phyloP scores from a whole-genome alignment of 2,888 invertebrate species.

The Pseudococcus viburni region DNA sequence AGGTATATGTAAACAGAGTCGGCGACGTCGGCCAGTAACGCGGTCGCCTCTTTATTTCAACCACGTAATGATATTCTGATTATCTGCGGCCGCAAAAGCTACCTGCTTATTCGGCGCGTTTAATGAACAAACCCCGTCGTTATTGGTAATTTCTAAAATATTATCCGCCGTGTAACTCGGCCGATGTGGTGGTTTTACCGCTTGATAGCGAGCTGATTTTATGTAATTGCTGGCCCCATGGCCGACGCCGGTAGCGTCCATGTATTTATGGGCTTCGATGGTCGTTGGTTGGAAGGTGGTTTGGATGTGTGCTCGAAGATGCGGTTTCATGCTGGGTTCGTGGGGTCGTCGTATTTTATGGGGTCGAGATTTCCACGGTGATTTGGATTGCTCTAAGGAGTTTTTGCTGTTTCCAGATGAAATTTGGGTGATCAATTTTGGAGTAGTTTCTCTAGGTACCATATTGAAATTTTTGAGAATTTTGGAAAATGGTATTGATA shows the following conservation, averaged over 20 bases:
- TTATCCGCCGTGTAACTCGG: not conserved
- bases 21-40: not conserved
- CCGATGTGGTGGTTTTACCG: not conserved
- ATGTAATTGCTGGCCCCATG: not conserved
- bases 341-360: too few relatives aligned
- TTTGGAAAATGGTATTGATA: too few relatives aligned
- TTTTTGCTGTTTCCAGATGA: too few relatives aligned
- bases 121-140: conserved; percentile 27
- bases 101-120: not conserved
- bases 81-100: conserved; percentile 18
- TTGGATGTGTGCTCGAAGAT: too few relatives aligned
- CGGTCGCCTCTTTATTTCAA: not conserved
- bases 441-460: too few relatives aligned
- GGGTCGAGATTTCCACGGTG: too few relatives aligned
- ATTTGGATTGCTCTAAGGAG: too few relatives aligned
- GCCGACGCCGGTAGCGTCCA: not conserved
- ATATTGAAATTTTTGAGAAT: too few relatives aligned
- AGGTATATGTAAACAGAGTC: not conserved
- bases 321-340: too few relatives aligned
- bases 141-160: conserved; percentile 25
- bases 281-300: too few relatives aligned
- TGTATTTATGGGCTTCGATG: not conserved
- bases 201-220: not conserved
- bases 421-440: too few relatives aligned
- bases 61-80: conserved; percentile 44